phyloP scores from a whole-genome alignment of 2,797 vertebrate genomes.

The Molossus alvarezi region DNA sequence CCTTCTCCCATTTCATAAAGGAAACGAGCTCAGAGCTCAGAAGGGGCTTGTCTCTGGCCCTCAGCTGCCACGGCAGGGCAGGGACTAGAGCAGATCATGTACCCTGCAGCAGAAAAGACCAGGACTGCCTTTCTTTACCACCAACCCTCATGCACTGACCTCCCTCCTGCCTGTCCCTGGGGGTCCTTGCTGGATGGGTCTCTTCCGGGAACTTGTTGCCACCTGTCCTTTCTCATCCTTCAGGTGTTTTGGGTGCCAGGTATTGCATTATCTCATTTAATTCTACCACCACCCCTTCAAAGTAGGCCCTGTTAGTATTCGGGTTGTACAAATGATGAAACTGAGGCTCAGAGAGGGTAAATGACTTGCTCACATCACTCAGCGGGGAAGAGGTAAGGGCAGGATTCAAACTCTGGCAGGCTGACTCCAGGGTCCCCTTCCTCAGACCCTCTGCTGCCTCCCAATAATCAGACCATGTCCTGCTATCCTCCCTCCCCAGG shows the following conservation, averaged over 20 bases:
- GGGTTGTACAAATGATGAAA: background rate
- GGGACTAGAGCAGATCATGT: background rate
- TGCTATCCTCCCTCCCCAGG: too few relatives aligned
- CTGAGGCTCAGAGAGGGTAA: too few relatives aligned
- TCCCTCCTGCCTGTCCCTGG: background rate
- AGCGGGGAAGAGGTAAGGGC: too few relatives aligned
- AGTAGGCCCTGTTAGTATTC: background rate
- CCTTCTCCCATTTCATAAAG: background rate
- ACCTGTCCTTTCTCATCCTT: background rate
- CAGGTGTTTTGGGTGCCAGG: too few relatives aligned
- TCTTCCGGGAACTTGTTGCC: background rate
- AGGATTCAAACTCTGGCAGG: too few relatives aligned
- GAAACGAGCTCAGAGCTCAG: background rate
- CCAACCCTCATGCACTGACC: accelerated
- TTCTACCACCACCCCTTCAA: background rate
- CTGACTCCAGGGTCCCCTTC: background rate
- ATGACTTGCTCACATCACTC: too few relatives aligned
- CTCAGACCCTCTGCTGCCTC: background rate
- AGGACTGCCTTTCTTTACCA: too few relatives aligned
- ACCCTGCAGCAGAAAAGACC: background rate
- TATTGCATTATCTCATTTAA: too few relatives aligned
- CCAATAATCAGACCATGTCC: too few relatives aligned
- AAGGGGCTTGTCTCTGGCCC: background rate
- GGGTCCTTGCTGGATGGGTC: background rate
- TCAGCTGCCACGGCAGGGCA: background rate